Percentiles rank a stretch among this genome's conserved stretches.
These are phyloP conservation scores for Orgyia antiqua DNA, from an alignment of 2,888 invertebrate species.

Conservation along the genomic window DNA sequence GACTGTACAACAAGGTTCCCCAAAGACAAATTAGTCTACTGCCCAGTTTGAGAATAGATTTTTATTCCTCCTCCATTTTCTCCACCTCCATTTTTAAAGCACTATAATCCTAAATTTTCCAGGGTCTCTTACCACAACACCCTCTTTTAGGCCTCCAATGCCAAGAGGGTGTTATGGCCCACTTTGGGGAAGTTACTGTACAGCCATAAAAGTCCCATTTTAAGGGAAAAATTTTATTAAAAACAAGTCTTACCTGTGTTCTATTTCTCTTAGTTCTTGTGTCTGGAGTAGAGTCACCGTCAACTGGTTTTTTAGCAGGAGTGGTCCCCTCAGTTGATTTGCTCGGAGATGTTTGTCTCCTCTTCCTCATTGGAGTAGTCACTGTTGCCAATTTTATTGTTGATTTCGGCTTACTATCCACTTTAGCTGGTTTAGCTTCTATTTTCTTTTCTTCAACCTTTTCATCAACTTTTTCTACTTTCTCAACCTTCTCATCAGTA, in stretches of 20 bases:
- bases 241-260: slow-evolving; percentile 68
- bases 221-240: no score
- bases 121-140: no score
- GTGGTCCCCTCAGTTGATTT: slow-evolving; percentile 50
- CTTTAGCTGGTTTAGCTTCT: slow-evolving; percentile 44
- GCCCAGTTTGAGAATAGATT: no score
- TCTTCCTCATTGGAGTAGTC: slow-evolving; percentile 74
- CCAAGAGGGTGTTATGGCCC: no score
- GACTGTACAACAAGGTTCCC: no score
- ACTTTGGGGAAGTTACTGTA: no score
- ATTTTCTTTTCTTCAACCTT: slow-evolving; percentile 44
- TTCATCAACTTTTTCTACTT: slow-evolving; percentile 45
- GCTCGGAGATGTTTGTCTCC: slow-evolving; percentile 71
- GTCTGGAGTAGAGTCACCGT: slow-evolving; percentile 57
- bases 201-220: no score
- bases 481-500: slow-evolving; percentile 20
- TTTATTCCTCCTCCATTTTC: no score
- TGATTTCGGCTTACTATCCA: slow-evolving; percentile 62
- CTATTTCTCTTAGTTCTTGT: slow-evolving; percentile 64
- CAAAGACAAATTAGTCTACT: no score
- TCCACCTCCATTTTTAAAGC: no score
- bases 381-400: slow-evolving; percentile 76
- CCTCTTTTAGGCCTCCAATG: no score
- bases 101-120: no score
- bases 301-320: slow-evolving; percentile 53